Evolutionary conservation across 1,140 invertebrate genomes (phyloP), one percentile per base, ranked within the genome.

Genomic region (Euura saliciscinereae): DNA sequence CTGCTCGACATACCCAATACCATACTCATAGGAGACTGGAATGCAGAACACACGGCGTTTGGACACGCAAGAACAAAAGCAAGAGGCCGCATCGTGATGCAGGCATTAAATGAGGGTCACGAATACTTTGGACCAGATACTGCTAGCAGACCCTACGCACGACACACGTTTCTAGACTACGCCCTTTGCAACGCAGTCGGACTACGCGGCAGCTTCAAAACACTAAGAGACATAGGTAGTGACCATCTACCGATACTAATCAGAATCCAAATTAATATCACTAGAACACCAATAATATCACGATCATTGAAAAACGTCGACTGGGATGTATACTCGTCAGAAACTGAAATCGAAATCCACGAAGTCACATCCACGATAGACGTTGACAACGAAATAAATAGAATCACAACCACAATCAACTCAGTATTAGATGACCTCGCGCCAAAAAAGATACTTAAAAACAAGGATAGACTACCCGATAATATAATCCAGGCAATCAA

Each of bases 11-110:
- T 70, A 28, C 28, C 28, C 28, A 28, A 28, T 1, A 28, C 69
- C 8, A 45, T 70, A 28, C 45, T 51, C 11, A 28, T 70, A 45
- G 69, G 69, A 70, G 69, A 70, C n/a, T 46, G 69, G 43, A 70
- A 70, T 46, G 69, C 69, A 28, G 42, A 13, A 44, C 69, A 70
- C 42, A 45, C 45, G 28, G 59, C 59, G 43, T 70, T 70, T 42
- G 69, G 44, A 45, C 69, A 70, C 42, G 43, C 44, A 46, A 46
- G 44, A 70, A 70, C 45, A 13, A 45, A 70, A 43, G 45, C 45
- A 46, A 45, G 45, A 4, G 69, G 69, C 4, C 45, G n/a, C 45
- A 70, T 70, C 2, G 51, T 70, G 42, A 51, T 51, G 42, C 69
- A 70, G 28, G 7, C 45, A 45, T 43, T n/a, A 70, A 70, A 70